Evolutionary conservation across 2,797 vertebrate species (phyloP), one percentile per base, ranked within the genome.

Genomic region (Etheostoma perlongum): DNA sequence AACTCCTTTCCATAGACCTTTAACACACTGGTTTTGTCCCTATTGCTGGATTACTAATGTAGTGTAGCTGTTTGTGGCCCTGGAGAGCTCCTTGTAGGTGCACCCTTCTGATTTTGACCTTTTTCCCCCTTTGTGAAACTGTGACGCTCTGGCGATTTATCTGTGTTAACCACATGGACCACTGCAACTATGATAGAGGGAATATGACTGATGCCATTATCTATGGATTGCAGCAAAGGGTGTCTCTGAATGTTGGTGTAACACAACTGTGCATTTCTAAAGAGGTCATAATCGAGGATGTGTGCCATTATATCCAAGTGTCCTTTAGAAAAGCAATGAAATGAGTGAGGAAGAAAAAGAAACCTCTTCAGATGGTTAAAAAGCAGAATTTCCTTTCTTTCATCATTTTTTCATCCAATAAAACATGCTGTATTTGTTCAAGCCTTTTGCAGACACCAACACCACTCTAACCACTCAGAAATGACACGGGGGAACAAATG

Each of bases 141-240:
- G 54, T 49, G 48, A 63, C 46, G 75, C 74, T 67, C 44, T 68
- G 74, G 55, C 40, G 21, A 83, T 87, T 94, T 94, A 94, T 94
- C 91, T 77, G 40, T 21, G 55, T 79, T 76, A 73, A 72, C 85
- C 92, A 93, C 84, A 91, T 81, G 82, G 85, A 18, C 78, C 60
- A 46, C 74, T 82, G 59, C 82, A 85, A 83, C 86, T 79, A 78
- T 63, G 52, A 80, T 33, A 16, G 53, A 72, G 60, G 72, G 78
- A 84, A 88, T 82, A 85, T 80, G 72, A 79, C 80, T 81, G 83
- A 92, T 88, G 82, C 72, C 74, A 81, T 91, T 92, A 88, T 92
- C 78, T 85, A 77, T 52, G 88, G 84, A 59, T 12, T 60, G 76
- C 78, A 71, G 81, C 52, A 46, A 53, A 76, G 74, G 75, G 86